Conservation (phyloP, 2,888 invertebrate species). For the Plemyria rubiginata region DNA sequence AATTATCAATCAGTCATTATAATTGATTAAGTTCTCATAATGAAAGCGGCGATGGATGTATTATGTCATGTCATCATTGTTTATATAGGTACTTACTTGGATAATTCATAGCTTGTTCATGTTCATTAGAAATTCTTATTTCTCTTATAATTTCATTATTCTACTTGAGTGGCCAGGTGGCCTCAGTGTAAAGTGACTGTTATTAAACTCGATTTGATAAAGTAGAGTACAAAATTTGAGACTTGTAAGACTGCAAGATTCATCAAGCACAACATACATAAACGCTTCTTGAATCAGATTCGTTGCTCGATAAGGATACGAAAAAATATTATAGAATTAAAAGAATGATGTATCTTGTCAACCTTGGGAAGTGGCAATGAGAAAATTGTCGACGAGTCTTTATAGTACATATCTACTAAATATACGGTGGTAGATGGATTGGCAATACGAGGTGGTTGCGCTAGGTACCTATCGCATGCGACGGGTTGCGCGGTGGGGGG, state of each 20-base stretch:
- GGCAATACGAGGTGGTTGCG: conserved; percentile 72
- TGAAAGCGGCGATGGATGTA: conserved; percentile 19
- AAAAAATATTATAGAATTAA: conserved; percentile 41
- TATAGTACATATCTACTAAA: conserved; percentile 49
- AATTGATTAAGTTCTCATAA: conserved; percentile 32
- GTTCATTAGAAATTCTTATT: conserved; percentile 10
- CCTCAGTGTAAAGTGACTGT: conserved; percentile 2
- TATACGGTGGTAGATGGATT: conserved; percentile 68
- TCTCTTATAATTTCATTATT: neutral
- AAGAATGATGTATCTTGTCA: conserved; percentile 55
- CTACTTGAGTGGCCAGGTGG: conserved; percentile 1
- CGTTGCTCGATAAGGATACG: conserved; percentile 15
- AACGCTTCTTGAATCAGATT: conserved; percentile 9
- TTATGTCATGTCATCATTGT: conserved; percentile 28
- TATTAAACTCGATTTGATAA: conserved; percentile 11
- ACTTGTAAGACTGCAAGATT: conserved; percentile 7
- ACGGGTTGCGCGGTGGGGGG: conserved; percentile 47
- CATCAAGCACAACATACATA: conserved; percentile 2
- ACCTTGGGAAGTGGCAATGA: conserved; percentile 59
- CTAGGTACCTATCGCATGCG: conserved; percentile 58
- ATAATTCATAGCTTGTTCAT: conserved; percentile 8
- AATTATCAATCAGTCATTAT: conserved; percentile 31
- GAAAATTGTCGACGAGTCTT: conserved; percentile 58
- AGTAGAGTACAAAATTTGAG: conserved; percentile 7
- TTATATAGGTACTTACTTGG: conserved; percentile 8